phyloP scores from a whole-genome alignment of 2,797 vertebrate genomes.

The Scolopax rusticola region DNA sequence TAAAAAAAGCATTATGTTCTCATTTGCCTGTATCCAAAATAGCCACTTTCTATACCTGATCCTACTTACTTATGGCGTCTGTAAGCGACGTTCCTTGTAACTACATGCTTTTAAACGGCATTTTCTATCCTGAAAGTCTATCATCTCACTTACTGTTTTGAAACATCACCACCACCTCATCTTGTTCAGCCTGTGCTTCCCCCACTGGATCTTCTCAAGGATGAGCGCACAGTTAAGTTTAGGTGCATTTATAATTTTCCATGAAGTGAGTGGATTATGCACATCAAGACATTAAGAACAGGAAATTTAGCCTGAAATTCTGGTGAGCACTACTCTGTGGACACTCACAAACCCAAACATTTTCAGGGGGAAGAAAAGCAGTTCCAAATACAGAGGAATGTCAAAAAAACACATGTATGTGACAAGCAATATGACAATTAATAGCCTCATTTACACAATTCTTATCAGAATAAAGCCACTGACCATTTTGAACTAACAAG shows the following conservation, averaged over 20 bases:
- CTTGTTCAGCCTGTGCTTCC: neutral
- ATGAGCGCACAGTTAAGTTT: neutral
- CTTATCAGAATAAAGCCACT: neutral
- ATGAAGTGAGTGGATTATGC: neutral
- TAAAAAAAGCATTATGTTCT: neutral
- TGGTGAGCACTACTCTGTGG: neutral
- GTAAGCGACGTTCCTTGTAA: neutral
- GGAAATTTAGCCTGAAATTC: neutral
- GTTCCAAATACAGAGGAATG: neutral
- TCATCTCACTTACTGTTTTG: neutral
- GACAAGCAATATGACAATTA: neutral
- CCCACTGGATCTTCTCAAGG: neutral
- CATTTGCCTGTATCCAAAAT: neutral
- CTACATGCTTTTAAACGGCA: neutral
- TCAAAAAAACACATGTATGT: neutral
- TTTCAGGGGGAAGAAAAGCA: neutral
- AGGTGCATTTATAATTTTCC: neutral
- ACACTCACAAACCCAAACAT: neutral
- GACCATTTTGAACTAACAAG: neutral
- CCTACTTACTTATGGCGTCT: neutral
- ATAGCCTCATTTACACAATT: neutral
- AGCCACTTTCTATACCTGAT: neutral
- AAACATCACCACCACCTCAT: neutral
- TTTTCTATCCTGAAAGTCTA: neutral
- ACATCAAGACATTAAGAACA: neutral